phyloP scores from a whole-genome alignment of 2,113 vertebrate species.

The Agapornis roseicollis region DNA sequence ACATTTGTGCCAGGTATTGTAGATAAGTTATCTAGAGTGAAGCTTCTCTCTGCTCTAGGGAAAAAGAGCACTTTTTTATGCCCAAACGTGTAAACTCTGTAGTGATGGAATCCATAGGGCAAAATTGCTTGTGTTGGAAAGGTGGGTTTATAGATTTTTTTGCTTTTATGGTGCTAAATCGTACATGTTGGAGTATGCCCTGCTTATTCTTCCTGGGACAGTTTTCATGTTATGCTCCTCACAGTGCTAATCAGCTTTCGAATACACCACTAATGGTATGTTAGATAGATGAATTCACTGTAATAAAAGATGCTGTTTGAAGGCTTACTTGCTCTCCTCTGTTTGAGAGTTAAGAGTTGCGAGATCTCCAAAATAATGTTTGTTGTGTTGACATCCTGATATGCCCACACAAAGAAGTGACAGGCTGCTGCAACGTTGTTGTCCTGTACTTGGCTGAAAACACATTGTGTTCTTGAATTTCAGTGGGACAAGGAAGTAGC shows the following conservation, averaged over 20 bases:
- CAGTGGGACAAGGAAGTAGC: not conserved
- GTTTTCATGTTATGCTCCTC: not conserved
- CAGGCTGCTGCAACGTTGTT: not conserved
- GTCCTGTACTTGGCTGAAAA: not conserved
- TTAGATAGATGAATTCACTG: not conserved
- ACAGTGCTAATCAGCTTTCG: not conserved
- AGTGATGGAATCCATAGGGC: not conserved
- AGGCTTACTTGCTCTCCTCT: not conserved
- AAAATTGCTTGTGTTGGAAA: not conserved
- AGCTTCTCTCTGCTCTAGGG: not conserved
- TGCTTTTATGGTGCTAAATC: not conserved
- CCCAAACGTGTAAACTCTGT: not conserved
- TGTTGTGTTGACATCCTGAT: not conserved
- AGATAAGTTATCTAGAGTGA: not conserved
- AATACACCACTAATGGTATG: not conserved
- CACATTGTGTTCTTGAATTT: not conserved
- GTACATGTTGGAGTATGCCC: not conserved
- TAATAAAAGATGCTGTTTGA: not conserved
- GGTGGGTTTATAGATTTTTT: not conserved
- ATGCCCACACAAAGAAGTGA: not conserved
- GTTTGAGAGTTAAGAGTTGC: not conserved
- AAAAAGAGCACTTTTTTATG: not conserved
- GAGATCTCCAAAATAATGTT: not conserved
- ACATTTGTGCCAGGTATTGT: constrained; percentile 94
- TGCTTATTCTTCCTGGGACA: not conserved